Percentiles rank a stretch among this genome's conserved stretches.
Conservation (phyloP, 2,113 vertebrate genomes). For the Mirounga angustirostris region DNA sequence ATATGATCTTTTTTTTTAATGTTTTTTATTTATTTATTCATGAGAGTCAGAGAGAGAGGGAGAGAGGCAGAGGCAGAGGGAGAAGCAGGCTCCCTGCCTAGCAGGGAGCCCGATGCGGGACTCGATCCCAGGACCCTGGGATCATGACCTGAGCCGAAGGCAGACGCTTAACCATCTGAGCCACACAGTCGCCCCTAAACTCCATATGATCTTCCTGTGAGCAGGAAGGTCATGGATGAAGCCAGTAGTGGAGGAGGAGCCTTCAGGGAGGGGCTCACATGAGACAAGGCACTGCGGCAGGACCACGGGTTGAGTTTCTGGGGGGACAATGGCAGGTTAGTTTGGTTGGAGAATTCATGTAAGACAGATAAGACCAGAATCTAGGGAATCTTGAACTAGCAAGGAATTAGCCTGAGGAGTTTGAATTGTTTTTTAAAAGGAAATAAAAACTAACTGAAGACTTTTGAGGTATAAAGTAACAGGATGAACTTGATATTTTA, state of each 20-base stretch:
- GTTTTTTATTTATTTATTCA: no score
- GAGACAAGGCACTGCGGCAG: not conserved
- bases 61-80: no score
- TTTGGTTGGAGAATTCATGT: not conserved
- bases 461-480: not conserved
- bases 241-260: not conserved
- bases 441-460: not conserved
- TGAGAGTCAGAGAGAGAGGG: no score
- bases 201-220: no score
- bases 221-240: not conserved
- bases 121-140: no score
- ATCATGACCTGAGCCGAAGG: no score
- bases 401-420: not conserved
- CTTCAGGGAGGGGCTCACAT: not conserved
- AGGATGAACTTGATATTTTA: not conserved
- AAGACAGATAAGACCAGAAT: not conserved
- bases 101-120: no score
- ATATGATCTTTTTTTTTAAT: no score
- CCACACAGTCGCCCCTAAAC: not conserved
- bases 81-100: no score
- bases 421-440: not conserved
- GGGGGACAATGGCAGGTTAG: not conserved
- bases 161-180: no score
- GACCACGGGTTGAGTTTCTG: not conserved
- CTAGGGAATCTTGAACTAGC: not conserved